These are phyloP conservation scores for Cardiocondyla obscurior DNA, from an alignment of 1,140 invertebrate species.

Conservation along the genomic window DNA sequence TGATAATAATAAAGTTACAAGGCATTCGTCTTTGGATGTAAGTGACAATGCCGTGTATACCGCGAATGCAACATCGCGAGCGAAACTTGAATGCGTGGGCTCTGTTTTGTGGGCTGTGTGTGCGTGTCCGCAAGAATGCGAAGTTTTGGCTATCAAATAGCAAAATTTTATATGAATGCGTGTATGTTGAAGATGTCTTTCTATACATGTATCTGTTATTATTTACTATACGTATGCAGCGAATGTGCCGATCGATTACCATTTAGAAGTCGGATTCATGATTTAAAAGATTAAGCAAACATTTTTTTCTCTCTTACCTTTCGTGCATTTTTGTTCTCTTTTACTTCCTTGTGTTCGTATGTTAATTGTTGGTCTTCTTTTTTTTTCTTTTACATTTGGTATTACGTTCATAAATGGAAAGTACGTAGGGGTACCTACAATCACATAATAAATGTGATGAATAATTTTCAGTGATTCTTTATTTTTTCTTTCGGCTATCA, in stretches of 20 bases:
- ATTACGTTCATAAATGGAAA: neutral
- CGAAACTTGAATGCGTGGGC: conserved; percentile 36
- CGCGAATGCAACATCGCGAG: conserved; percentile 14
- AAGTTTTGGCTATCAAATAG: conserved; percentile 71
- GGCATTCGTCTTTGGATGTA: conserved; percentile 56
- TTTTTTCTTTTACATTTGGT: neutral
- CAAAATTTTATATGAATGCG: conserved; percentile 70
- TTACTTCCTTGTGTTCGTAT: neutral
- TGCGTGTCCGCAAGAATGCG: conserved; percentile 34
- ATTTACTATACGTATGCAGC: conserved; percentile 57
- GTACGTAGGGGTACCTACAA: neutral
- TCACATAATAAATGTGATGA: conserved; percentile 2
- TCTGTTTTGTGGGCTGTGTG: conserved; percentile 43
- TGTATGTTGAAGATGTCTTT: conserved; percentile 56
- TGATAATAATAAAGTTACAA: conserved; percentile 63
- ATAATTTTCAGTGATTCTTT: conserved; percentile 24
- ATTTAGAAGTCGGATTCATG: conserved; percentile 60
- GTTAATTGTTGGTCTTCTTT: neutral
- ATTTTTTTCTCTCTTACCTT: neutral
- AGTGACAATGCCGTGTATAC: conserved; percentile 43
- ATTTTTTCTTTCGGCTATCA: conserved; percentile 3
- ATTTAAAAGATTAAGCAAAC: neutral
- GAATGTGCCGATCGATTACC: conserved; percentile 57
- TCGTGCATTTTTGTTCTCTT: neutral
- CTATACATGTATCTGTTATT: conserved; percentile 66